These are phyloP conservation scores for Chrysolina americana DNA, from an alignment of 2,888 invertebrate genomes.

Conservation along the genomic window DNA sequence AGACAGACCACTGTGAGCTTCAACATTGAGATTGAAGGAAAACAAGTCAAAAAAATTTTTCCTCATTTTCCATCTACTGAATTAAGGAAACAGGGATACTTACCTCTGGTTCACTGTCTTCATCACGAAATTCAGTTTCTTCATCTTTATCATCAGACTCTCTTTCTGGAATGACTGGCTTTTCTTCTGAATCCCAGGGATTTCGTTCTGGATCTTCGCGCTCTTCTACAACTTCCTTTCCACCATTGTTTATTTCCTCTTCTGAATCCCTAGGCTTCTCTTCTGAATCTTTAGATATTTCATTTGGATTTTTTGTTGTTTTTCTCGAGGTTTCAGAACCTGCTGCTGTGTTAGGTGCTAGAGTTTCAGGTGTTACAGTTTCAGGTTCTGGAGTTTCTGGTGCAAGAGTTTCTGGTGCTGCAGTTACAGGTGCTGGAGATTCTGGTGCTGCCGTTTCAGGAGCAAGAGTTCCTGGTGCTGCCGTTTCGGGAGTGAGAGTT, in stretches of 20 bases:
- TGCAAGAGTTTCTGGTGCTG: not conserved
- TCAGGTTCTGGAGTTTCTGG: not conserved
- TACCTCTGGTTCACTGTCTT: not conserved
- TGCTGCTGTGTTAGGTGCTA: not conserved
- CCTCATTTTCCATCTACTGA: too few species aligned
- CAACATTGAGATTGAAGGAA: too few species aligned
- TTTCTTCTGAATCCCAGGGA: not conserved
- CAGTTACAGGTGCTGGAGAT: not conserved
- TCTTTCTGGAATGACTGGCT: slow-evolving; percentile 11
- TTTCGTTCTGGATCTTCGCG: not conserved
- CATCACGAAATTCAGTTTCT: not conserved
- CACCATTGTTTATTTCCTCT: not conserved
- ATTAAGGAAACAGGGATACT: not conserved
- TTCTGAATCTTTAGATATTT: slow-evolving; percentile 14
- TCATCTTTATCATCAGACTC: not conserved
- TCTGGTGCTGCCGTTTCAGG: not conserved
- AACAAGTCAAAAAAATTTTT: too few species aligned
- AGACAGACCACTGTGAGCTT: too few species aligned
- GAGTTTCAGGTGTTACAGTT: not conserved
- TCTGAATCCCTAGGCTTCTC: not conserved
- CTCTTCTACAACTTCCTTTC: slow-evolving; percentile 3
- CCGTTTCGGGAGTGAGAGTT: too few species aligned
- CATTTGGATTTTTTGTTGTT: not conserved
- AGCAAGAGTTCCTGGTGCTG: not conserved
- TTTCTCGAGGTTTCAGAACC: slow-evolving; percentile 18